These are phyloP conservation scores for Astropecten irregularis DNA, from an alignment of 53 echinoderm and acorn worm species.

Conservation along the genomic window DNA sequence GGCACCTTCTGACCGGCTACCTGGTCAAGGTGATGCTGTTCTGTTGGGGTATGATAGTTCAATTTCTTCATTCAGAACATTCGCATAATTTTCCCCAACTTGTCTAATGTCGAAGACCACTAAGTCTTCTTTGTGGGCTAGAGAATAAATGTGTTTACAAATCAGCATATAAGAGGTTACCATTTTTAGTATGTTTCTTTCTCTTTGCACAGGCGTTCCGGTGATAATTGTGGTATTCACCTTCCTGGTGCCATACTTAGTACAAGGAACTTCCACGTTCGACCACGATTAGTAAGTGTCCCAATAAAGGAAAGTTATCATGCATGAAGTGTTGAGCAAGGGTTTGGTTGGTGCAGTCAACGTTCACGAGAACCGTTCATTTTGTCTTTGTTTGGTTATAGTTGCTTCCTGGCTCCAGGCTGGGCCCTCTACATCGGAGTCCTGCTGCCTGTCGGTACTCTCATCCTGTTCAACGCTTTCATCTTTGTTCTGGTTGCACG, in stretches of 20 bases:
- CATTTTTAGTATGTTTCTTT: too few relatives aligned
- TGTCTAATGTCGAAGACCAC: too few relatives aligned
- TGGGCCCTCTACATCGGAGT: conserved; percentile 56
- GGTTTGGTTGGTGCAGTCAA: background rate
- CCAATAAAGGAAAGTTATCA: background rate
- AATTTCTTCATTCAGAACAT: background rate
- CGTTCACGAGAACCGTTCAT: background rate
- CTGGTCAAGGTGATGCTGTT: background rate
- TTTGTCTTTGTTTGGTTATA: background rate
- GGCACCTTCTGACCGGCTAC: background rate
- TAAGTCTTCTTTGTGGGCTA: too few relatives aligned
- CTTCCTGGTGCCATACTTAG: background rate
- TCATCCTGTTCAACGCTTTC: conserved; percentile 71
- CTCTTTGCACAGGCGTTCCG: conserved; percentile 39
- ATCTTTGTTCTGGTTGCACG: conserved; percentile 63
- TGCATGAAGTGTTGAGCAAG: background rate
- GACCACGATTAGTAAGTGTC: conserved; percentile 3
- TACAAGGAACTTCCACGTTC: background rate
- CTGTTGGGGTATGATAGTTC: conserved; percentile 4
- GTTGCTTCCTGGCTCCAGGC: conserved; percentile 75
- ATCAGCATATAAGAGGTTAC: too few relatives aligned
- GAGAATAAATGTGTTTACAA: too few relatives aligned
- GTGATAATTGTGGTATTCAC: background rate
- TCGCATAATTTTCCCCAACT: too few relatives aligned
- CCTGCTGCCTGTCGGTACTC: conserved; percentile 63